Percentiles rank a stretch among this genome's conserved stretches.
Conservation (phyloP, 2,888 invertebrate genomes). For the Danaus chrysippus region DNA sequence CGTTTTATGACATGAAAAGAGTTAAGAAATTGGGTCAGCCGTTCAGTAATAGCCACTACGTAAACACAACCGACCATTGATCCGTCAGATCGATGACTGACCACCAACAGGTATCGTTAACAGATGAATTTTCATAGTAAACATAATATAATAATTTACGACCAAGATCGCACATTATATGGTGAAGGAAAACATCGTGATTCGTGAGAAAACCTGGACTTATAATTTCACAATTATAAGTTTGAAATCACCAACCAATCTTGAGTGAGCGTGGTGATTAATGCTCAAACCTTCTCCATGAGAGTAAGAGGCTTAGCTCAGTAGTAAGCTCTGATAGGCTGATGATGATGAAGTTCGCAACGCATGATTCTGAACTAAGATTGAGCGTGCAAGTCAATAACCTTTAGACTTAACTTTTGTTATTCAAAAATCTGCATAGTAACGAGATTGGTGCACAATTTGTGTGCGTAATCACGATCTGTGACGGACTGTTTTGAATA, state of each 20-base stretch:
- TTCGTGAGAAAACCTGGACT: no score
- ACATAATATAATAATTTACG: neutral
- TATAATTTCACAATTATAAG: no score
- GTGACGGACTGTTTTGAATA: no score
- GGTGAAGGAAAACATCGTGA: no score
- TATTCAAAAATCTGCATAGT: neutral
- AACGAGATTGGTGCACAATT: neutral
- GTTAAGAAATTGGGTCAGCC: constrained; percentile 52
- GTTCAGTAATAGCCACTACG: constrained; percentile 39
- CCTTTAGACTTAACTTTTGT: neutral
- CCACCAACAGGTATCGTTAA: constrained; percentile 33
- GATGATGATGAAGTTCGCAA: no score
- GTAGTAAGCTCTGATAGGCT: no score
- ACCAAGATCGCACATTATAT: no score
- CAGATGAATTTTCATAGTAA: constrained; percentile 16
- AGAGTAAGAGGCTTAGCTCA: no score
- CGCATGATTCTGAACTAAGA: no score
- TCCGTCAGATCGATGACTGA: constrained; percentile 26
- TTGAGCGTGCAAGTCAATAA: neutral
- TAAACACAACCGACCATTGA: constrained; percentile 40
- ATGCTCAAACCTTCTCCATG: no score
- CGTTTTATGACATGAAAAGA: constrained; percentile 41
- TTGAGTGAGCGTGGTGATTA: no score
- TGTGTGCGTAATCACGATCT: neutral
- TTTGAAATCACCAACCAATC: no score